These are phyloP conservation scores for Scomber japonicus DNA, from an alignment of 2,113 vertebrate species.

Conservation along the genomic window DNA sequence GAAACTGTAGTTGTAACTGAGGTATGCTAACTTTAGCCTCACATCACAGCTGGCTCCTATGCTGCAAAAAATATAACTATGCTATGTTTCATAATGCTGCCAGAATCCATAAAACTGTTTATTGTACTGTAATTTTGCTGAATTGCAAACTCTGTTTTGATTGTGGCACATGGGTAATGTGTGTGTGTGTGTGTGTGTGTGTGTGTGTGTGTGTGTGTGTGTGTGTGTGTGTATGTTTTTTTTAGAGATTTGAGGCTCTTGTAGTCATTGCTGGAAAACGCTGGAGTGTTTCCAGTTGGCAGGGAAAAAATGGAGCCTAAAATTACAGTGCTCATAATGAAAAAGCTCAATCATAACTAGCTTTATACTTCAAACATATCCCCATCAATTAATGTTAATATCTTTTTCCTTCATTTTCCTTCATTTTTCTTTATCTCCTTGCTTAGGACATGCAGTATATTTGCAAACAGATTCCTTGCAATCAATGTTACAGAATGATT, in stretches of 20 bases:
- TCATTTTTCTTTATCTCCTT: slow-evolving; percentile 6
- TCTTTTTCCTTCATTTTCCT: neutral
- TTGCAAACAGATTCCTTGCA: slow-evolving; percentile 3
- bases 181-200: slow-evolving; percentile 48
- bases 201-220: slow-evolving; percentile 33
- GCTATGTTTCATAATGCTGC: slow-evolving; percentile 57
- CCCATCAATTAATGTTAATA: slow-evolving; percentile 18
- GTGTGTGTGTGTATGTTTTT: slow-evolving; percentile 54
- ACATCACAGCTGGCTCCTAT: slow-evolving; percentile 58
- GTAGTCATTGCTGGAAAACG: slow-evolving; percentile 65
- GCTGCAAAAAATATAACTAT: slow-evolving; percentile 59
- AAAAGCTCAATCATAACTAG: slow-evolving; percentile 59
- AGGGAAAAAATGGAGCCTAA: slow-evolving; percentile 47
- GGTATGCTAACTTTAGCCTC: slow-evolving; percentile 59
- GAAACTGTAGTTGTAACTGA: slow-evolving; percentile 37
- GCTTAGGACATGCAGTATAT: neutral
- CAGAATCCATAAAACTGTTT: slow-evolving; percentile 68
- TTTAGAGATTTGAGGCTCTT: slow-evolving; percentile 55
- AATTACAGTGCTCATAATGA: slow-evolving; percentile 57
- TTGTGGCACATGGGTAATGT: slow-evolving; percentile 73
- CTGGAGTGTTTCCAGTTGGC: slow-evolving; percentile 64
- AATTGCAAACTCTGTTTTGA: slow-evolving; percentile 69
- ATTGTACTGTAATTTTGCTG: slow-evolving; percentile 61
- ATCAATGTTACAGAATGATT: slow-evolving; percentile 16
- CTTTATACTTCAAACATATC: slow-evolving; percentile 55